Percentiles rank a stretch among this genome's conserved stretches.
Evolutionary conservation across 1,140 invertebrate species (phyloP).

Genomic region (Drosophila orosa): DNA sequence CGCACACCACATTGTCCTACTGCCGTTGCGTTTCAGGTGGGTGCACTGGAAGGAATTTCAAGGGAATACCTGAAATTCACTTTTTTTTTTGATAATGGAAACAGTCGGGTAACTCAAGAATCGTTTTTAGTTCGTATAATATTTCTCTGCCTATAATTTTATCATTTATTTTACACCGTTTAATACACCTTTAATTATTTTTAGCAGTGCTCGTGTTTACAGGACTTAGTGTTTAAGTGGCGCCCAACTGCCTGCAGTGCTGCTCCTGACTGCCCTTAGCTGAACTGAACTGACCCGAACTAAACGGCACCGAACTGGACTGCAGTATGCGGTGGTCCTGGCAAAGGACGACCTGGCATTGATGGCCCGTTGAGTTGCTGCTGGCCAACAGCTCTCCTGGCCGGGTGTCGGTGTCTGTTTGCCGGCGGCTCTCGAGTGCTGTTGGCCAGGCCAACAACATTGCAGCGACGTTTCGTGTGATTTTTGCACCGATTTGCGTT

Average conservation of each 20-base stretch:
- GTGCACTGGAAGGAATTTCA: neutral
- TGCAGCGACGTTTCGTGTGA: constrained; percentile 41
- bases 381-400: constrained; percentile 9
- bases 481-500: constrained; percentile 77
- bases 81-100: neutral
- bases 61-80: neutral
- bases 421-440: constrained; percentile 45
- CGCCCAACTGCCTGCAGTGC: constrained; percentile 17
- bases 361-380: constrained; percentile 54
- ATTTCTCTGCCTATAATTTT: neutral
- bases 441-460: constrained; percentile 18
- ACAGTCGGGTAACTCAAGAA: no score
- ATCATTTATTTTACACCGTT: neutral
- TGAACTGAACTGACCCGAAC: constrained; percentile 18
- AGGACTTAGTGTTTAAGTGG: constrained; percentile 57
- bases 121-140: rapidly evolving
- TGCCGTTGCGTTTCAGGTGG: constrained; percentile 41
- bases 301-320: constrained; percentile 41
- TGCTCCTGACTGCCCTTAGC: constrained; percentile 21
- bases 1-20: constrained; percentile 46
- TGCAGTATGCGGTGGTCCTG: constrained; percentile 24
- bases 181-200: neutral
- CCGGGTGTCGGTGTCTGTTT: constrained; percentile 31
- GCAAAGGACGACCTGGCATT: constrained; percentile 31
- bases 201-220: constrained; percentile 10